Percentiles rank a stretch among this genome's conserved stretches.
Conservation (phyloP, 1,140 invertebrate species). For the Myzus persicae region DNA sequence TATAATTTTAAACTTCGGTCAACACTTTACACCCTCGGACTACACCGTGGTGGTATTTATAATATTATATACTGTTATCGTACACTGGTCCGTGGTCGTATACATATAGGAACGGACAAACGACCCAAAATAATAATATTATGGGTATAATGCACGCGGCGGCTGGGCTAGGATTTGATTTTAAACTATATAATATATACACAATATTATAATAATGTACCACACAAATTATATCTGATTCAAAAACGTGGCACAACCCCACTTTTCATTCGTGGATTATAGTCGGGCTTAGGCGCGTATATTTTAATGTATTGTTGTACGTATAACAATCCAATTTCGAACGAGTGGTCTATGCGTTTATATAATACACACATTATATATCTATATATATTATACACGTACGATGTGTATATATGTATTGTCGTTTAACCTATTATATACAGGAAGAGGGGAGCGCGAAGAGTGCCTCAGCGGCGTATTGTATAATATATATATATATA, state of each 20-base stretch:
- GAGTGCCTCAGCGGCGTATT: background rate
- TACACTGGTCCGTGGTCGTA: background rate
- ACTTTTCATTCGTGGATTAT: conserved; percentile 26
- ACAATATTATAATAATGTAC: background rate
- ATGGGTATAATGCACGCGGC: background rate
- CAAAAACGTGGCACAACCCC: background rate
- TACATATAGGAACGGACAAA: background rate
- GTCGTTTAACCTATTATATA: background rate
- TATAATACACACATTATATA: background rate
- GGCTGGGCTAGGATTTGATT: background rate
- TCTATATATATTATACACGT: background rate
- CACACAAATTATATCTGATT: conserved; percentile 17
- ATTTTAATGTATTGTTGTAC: conserved; percentile 20
- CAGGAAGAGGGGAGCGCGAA: background rate
- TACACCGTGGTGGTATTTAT: background rate
- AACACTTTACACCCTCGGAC: background rate
- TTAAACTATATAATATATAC: background rate
- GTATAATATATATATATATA: background rate
- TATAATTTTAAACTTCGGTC: background rate
- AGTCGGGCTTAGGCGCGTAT: background rate
- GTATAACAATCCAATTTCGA: conserved; percentile 34
- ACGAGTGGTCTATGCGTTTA: background rate
- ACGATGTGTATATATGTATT: too few relatives aligned
- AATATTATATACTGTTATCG: background rate
- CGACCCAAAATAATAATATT: conserved; percentile 10